Evolutionary conservation across 2,113 vertebrate species (phyloP), one percentile per base, ranked within the genome.

Genomic region (Urocitellus parryii): DNA sequence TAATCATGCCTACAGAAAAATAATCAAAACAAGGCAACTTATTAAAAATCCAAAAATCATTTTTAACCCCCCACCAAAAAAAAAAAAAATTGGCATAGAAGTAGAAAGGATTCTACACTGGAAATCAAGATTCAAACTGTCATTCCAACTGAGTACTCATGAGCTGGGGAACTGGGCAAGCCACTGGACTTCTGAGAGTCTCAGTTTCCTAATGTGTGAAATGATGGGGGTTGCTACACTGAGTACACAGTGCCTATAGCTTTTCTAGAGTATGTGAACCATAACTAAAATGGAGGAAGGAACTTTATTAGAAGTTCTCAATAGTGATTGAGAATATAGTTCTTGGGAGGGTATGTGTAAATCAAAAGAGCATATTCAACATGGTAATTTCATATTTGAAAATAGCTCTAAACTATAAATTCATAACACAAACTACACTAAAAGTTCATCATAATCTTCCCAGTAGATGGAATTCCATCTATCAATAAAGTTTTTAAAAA

Each of bases 341-440:
- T 45, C 70, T 45, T 37, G 39, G 83, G 24, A 88, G 24, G 32
- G 45, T 67, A 76, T 12, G 37, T 51, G 48, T 70, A 90, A 86
- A 42, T 76, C 1, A 7, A 82, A 88, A 37, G n/a, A 58, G 39
- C 24, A 70, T 92, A 82, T 45, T 48, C 48, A 92, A 80, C n/a
- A 42, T 61, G 61, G 51, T 37, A 83, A 79, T 61, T 79, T 88
- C 27, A 70, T 88, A 61, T 92, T 22, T 74, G 12, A 45, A 82
- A 37, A 34, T 25, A 70, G 29, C 18, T 79, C 84, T 89, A 58
- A 67, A 77, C 25, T 77, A 82, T n/a, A 42, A 82, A 82, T 90
- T 81, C 76, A 82, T 48, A 65, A 39, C 58, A 73, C 25, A 86
- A 94, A 94, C 78, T 74, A 92, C 17, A 90, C 29, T 29, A 73